Conservation (phyloP, 2,888 invertebrate genomes). For the Habroteleia sp. region DNA sequence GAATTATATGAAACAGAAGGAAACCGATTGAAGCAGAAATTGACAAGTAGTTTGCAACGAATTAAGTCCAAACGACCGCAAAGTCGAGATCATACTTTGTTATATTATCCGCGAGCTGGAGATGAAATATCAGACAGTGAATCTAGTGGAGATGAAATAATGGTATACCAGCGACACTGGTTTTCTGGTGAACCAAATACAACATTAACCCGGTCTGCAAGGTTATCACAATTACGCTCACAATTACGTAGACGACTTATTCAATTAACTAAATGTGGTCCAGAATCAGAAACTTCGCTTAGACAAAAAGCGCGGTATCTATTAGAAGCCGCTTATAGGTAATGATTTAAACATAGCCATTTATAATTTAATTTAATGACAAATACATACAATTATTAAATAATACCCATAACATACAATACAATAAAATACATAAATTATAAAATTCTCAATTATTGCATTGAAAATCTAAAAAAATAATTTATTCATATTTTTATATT, state of each 20-base stretch:
- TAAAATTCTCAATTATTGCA: no score
- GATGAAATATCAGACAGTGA: conserved; percentile 81
- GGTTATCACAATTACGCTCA: conserved; percentile 77
- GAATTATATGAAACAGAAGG: conserved; percentile 1
- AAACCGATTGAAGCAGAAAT: conserved; percentile 67
- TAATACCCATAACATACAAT: no score
- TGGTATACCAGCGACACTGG: conserved; percentile 80
- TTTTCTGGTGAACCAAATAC: conserved; percentile 76
- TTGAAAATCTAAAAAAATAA: no score
- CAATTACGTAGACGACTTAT: conserved; percentile 82
- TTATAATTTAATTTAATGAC: no score
- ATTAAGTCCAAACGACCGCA: conserved; percentile 69
- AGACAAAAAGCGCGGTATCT: conserved; percentile 73
- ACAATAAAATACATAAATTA: no score
- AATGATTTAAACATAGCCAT: no score
- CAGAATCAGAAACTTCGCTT: conserved; percentile 71
- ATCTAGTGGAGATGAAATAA: conserved; percentile 79
- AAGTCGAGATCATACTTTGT: conserved; percentile 77
- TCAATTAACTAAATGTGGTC: conserved; percentile 79
- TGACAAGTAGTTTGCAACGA: conserved; percentile 68
- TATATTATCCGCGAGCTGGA: conserved; percentile 79
- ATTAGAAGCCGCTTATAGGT: conserved; percentile 67
- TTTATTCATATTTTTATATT: no score
- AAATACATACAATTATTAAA: background rate
- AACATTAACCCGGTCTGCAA: conserved; percentile 73